Base-by-base conservation (phyloP, 2,797 vertebrate genomes). In the Notoglanidium macrostoma region DNA sequence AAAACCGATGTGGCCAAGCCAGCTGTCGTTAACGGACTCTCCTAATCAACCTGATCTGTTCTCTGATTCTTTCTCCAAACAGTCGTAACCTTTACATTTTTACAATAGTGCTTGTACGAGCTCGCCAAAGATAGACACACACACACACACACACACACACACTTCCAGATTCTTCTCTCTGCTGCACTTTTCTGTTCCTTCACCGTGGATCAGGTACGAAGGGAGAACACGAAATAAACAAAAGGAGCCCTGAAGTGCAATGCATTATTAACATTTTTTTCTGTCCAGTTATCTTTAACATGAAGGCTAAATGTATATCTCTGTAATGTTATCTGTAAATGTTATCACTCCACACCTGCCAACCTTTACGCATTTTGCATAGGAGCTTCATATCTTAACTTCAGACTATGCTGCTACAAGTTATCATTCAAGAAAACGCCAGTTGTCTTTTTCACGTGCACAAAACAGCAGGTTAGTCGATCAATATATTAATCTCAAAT, bases 81-180 rank as follows among this genome's bases (percentile, higher is more conserved):
- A 96, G 89, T 90, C 79, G 94, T 97, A 96, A 95, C 93, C 93
- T 97, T 96, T 96, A 96, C 95, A 94, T 96, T 97, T 92, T 95
- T 96, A 97, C 96, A 97, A 96, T 97, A 98, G 97, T 97, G 97
- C 97, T 98, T 97, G 97, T 98, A 97, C 95, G 96, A 98, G 97
- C 97, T 99, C 98, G 98, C 98, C 98, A 99, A 99, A 99, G 98
- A 99, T 98, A 98, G 97, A 97, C 92, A 83, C 44, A 83, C 61
- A 49, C 2, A 65, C 29, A 79, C 26, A 74, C 21, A n/a, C 26
- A n/a, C 23, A 74, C 29, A 78, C 1, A 74, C 0, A 78, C 5
- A 40, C 70, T 96, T 95, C 96, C 96, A 97, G 95, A 97, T 95
- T 96, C 95, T 85, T 78, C 84, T 96, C 96, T 96, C 96, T 95